Base-by-base conservation (phyloP, 2,797 vertebrate genomes). In the Cetoscarus ocellatus region DNA sequence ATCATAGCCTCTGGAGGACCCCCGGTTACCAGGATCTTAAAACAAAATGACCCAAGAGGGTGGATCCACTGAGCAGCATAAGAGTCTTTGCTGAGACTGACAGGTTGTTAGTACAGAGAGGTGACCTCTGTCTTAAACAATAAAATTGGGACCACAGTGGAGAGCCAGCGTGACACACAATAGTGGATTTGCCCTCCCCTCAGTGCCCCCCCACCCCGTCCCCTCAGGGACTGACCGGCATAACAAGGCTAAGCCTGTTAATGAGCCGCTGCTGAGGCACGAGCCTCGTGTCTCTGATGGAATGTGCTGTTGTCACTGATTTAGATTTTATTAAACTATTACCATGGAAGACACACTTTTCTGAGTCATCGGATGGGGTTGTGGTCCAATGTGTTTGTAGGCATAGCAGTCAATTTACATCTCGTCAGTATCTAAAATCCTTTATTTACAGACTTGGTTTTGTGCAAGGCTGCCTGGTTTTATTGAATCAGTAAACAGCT, bases 161-260 rank as follows among this genome's bases (percentile, higher is more conserved):
- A 64, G 53, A 70, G 58, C 45, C 60, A 64, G 70, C 11, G 43
- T 15, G 15, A 69, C 70, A 59, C 62, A 66, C 56, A 69, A 45
- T 15, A 43, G 62, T 76, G 68, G 65, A 70, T 59, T 61, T 69
- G 35, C 77, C 71, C 73, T 6, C 48, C 47, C 15, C 40, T 54
- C 49, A 10, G 39, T 75, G 8, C 34, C 49, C 1, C 44, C 56
- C 57, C 14, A n/a, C n/a, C 3, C 38, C 1, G 3, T 7, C 53
- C 54, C 62, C 56, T 47, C 57, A 18, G 54, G 39, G 74, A 61
- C 63, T 43, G 65, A 64, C 57, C 71, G 47, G 40, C 66, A 67
- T 69, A 79, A 78, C 69, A 18, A 67, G 71, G 68, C 59, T 83
- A 84, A 86, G 81, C 85, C 57, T 13, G 60, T 60, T 86, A 84